Evolutionary conservation across 1,140 invertebrate genomes (phyloP), one percentile per base, ranked within the genome.

Genomic region (Pemphigus obesinymphae): DNA sequence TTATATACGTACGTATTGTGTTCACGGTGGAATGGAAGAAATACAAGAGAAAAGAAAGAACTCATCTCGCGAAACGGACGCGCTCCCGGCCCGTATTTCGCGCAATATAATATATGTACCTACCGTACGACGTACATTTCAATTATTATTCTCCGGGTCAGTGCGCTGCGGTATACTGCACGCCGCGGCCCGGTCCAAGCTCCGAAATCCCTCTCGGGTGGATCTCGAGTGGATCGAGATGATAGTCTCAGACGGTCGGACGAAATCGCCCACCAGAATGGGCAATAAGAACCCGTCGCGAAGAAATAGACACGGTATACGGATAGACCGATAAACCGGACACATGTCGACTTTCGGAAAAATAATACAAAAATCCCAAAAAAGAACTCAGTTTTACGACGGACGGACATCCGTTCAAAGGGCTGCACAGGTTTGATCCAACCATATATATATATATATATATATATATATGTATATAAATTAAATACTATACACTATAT

Each of bases 331-430:
- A 53, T 55, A 78, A 58, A 78, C 58, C 31, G 73, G 23, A 23
- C 58, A 58, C 37, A 58, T 40, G 73, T 40, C 37, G 45, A 73
- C 68, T 70, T 26, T 43, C 17, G 68, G 17, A 70, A 70, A 70
- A 70, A 43, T 43, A 70, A 70, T 68, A 68, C 37, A 11, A 10
- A 70, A 70, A n/a, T n/a, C 23, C 0, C 11, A 72, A 73, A 73
- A 68, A 26, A 34, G 23, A 45, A 29, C 43, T 68, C 43, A 7
- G 68, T 72, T 68, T 68, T 34, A 72, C 43, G 26, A 20, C 68
- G 20, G 43, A 45, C 40, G 40, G 40, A 45, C 66, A 5, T 70
- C 23, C n/a, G 66, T 7, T 72, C 43, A 29, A 72, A 72, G 40
- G n/a, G 26, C 6, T 17, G 8, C n/a, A n/a, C n/a, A n/a, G n/a